Evolutionary conservation across 2,113 vertebrate species (phyloP), one percentile per base, ranked within the genome.

Genomic region (Antennarius striatus): DNA sequence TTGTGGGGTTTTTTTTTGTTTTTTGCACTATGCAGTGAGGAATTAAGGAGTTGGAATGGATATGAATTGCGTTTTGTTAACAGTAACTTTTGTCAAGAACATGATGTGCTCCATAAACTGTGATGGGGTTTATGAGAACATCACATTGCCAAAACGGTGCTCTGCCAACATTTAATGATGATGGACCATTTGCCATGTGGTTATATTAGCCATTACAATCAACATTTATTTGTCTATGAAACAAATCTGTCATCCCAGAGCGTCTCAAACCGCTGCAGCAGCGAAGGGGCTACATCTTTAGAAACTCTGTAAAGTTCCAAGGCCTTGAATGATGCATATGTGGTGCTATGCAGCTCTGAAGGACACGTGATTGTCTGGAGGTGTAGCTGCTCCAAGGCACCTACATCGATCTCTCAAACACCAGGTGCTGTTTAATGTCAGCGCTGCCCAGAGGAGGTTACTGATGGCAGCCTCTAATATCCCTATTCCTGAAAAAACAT

Each of bases 391-490:
- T 84, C 74, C 68, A 70, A 84, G 82, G 79, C 68, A 80, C 70
- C 74, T 63, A 16, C 85, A 88, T 91, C 84, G 81, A 91, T 92
- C 90, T 68, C 71, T 87, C 75, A 83, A 77, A 81, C 82, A 81
- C 79, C 82, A n/a, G 57, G 71, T 78, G 81, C 81, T 86, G 81
- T 90, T 90, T 91, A 89, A 90, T 91, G 87, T 90, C 91, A 90
- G 80, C 68, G 53, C 72, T 81, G 83, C 83, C 87, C 74, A 13
- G 69, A 85, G 87, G 87, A 84, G 80, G 82, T 83, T 82, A 70
- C 75, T 69, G 67, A 87, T 75, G 77, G 79, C 60, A 79, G 52
- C 29, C 57, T 86, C 73, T 87, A 88, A 91, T 82, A 79, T 76
- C 73, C 63, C 42, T 80, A n/a, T 36, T 75, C 80, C 76, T 72